Base-by-base conservation (phyloP, 2,797 vertebrate genomes). In the Coregonus suidteri region DNA sequence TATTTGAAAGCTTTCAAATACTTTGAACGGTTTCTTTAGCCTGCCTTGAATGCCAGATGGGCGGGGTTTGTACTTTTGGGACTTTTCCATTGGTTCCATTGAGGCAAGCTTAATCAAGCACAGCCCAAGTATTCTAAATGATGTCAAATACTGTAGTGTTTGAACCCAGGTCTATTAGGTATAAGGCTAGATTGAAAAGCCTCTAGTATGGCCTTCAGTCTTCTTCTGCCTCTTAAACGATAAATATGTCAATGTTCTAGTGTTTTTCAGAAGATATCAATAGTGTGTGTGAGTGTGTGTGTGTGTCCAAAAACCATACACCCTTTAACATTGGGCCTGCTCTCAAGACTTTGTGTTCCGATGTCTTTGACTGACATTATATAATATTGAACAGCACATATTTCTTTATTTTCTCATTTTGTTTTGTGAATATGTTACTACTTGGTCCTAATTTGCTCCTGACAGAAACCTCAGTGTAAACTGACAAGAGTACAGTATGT, bases 191-290 rank as follows among this genome's bases (percentile, higher is more conserved):
- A 74, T 74, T 64, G 74, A 52, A 66, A 3, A 47, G 37, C 20
- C 37, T 85, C 86, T 79, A 82, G 86, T 84, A 16, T 86, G 87
- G 85, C 86, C 84, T 94, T 94, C 95, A 92, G 94, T 95, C 96
- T 94, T 93, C 93, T 94, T 93, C 93, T 94, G 93, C 95, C 93
- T 94, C 94, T 93, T 84, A 84, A 84, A 89, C 86, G 88, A 93
- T 92, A 47, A 93, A 87, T 95, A 92, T 93, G 89, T 87, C 85
- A 85, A 71, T 93, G 91, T 93, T 88, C 84, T 86, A n/a, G 88
- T 92, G 91, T 93, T 90, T 85, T 87, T 86, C 88, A 85, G 82
- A 88, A 89, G 88, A 84, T 82, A 65, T 89, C 78, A 87, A 87
- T 91, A 83, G 37, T 41, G 41, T 11, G 41, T 47, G 70, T 67